These are phyloP conservation scores for Oncorhynchus nerka DNA, from an alignment of 2,113 vertebrate species.

Conservation along the genomic window DNA sequence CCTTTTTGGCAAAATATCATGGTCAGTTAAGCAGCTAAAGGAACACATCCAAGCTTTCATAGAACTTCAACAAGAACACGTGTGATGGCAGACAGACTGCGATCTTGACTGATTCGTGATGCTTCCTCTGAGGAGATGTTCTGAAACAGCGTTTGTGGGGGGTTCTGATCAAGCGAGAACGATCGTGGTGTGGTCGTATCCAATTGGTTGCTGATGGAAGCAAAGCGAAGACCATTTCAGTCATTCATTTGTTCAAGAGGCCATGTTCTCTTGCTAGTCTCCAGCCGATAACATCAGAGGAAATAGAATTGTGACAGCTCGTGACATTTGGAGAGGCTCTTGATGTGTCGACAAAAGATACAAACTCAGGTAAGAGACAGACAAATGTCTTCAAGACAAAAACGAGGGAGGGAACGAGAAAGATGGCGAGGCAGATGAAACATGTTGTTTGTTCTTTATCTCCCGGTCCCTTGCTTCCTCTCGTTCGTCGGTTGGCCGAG, in stretches of 20 bases:
- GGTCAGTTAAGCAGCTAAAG: not conserved
- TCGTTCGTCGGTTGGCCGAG: too few relatives aligned
- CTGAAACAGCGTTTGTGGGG: not conserved
- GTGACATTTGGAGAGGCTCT: constrained; percentile 45
- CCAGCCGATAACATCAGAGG: constrained; percentile 31
- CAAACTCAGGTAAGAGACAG: constrained; percentile 29
- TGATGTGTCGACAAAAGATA: constrained; percentile 43
- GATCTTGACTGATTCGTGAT: not conserved
- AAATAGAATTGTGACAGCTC: constrained; percentile 49
- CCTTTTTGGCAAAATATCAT: not conserved
- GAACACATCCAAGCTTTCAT: not conserved
- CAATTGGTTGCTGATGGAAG: not conserved
- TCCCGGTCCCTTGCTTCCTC: too few relatives aligned
- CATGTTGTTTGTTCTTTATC: too few relatives aligned
- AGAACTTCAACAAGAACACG: not conserved
- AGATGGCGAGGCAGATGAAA: too few relatives aligned
- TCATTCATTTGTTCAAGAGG: not conserved
- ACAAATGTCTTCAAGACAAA: too few relatives aligned
- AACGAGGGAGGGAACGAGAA: too few relatives aligned
- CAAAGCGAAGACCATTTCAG: constrained; percentile 5
- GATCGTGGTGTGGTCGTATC: not conserved
- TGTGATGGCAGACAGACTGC: not conserved
- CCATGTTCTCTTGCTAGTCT: constrained; percentile 22
- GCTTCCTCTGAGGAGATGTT: not conserved
- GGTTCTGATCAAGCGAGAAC: not conserved